phyloP scores from a whole-genome alignment of 2,113 vertebrate species.

The Pelusios castaneus region DNA sequence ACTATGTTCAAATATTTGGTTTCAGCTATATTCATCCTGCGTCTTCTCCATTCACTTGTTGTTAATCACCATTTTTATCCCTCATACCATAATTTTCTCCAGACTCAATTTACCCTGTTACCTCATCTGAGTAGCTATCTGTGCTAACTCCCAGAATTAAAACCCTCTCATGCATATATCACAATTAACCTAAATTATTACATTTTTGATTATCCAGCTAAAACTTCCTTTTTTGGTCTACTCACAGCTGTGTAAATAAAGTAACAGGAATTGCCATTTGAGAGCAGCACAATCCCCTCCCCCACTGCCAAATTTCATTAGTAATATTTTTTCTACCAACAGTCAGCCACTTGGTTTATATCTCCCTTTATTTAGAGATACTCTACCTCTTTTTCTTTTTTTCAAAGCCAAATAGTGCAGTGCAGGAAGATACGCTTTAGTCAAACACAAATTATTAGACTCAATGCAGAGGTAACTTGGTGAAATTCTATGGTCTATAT shows the following conservation, averaged over 20 bases:
- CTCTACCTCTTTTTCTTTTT: not conserved
- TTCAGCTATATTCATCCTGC: not conserved
- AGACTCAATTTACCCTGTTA: not conserved
- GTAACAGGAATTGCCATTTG: not conserved
- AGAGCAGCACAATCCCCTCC: not conserved
- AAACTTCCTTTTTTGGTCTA: not conserved
- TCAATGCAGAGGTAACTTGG: accelerated
- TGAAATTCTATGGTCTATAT: not conserved
- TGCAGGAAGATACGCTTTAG: accelerated
- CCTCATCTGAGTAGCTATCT: not conserved
- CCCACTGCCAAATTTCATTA: not conserved
- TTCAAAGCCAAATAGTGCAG: not conserved
- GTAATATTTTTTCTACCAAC: not conserved
- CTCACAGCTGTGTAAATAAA: not conserved
- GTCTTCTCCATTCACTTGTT: too few relatives aligned
- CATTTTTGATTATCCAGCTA: not conserved
- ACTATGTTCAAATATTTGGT: not conserved
- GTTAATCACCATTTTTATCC: too few relatives aligned
- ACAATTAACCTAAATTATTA: not conserved
- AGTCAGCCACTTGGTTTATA: not conserved
- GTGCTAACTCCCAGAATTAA: not conserved
- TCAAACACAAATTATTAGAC: accelerated
- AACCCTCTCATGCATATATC: not conserved
- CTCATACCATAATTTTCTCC: too few relatives aligned
- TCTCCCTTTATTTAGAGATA: not conserved